phyloP scores from a whole-genome alignment of 2,113 vertebrate genomes.

The Eublepharis macularius region DNA sequence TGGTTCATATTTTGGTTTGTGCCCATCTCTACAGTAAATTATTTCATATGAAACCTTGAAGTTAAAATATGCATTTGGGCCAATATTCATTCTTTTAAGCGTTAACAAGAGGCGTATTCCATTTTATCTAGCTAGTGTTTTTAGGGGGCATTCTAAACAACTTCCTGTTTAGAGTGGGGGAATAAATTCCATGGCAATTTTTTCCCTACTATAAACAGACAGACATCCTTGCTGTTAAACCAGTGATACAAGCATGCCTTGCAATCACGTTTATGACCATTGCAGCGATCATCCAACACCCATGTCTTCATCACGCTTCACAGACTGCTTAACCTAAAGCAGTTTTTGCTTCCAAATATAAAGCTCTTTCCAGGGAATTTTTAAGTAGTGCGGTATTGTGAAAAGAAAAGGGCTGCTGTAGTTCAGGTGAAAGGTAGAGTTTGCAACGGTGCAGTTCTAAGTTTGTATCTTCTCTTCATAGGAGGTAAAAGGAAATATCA shows the following conservation, averaged over 20 bases:
- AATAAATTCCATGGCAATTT: conserved; percentile 11
- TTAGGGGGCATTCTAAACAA: background rate
- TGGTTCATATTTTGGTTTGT: no score
- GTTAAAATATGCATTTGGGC: background rate
- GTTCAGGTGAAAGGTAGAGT: conserved; percentile 29
- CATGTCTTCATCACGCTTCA: conserved; percentile 62
- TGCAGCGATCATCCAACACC: conserved; percentile 67
- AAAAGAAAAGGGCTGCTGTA: conserved; percentile 31
- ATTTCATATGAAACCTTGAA: background rate
- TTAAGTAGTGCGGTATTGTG: conserved; percentile 17
- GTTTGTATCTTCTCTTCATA: conserved; percentile 1
- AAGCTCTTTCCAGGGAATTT: conserved; percentile 64
- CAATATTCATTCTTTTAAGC: background rate
- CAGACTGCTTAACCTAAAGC: conserved; percentile 59
- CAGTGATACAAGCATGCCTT: conserved; percentile 33
- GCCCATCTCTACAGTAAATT: no score
- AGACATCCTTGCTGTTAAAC: conserved; percentile 11
- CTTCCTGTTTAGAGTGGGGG: background rate
- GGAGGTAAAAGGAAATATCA: background rate
- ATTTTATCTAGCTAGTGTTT: background rate
- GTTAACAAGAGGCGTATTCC: background rate
- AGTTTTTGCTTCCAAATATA: conserved; percentile 68
- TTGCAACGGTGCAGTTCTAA: conserved; percentile 19
- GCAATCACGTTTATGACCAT: conserved; percentile 57
- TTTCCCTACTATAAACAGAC: background rate